These are phyloP conservation scores for Orthosia cruda DNA, from an alignment of 2,888 invertebrate genomes.

Conservation along the genomic window DNA sequence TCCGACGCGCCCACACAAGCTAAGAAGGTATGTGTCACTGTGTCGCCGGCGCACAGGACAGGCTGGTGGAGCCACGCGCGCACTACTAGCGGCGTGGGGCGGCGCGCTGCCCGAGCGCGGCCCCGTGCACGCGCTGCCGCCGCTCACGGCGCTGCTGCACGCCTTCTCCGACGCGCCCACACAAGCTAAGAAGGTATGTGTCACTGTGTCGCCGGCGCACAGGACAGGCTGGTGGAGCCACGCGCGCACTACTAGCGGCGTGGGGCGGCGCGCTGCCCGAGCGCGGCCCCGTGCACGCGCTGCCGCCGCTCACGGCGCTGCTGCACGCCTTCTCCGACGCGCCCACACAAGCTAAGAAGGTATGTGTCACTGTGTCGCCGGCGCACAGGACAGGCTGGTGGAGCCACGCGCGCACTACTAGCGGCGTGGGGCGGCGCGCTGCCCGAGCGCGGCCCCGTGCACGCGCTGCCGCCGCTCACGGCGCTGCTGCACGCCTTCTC, in stretches of 20 bases:
- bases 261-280: constrained; percentile 80
- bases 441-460: constrained; percentile 76
- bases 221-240: constrained; percentile 62
- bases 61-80: constrained; percentile 74
- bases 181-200: constrained; percentile 83
- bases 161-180: constrained; percentile 86
- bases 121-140: constrained; percentile 82
- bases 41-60: constrained; percentile 48
- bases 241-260: constrained; percentile 81
- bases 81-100: constrained; percentile 83
- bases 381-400: constrained; percentile 53
- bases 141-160: constrained; percentile 85
- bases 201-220: no score
- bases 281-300: constrained; percentile 78
- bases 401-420: constrained; percentile 80
- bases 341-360: constrained; percentile 84
- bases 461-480: constrained; percentile 85
- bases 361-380: no score
- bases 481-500: constrained; percentile 85
- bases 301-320: constrained; percentile 87
- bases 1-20: constrained; percentile 83
- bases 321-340: constrained; percentile 86
- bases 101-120: constrained; percentile 77
- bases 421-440: constrained; percentile 82
- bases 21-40: no score